Evolutionary conservation across 2,888 invertebrate species (phyloP).

Genomic region (Eilema caniola): DNA sequence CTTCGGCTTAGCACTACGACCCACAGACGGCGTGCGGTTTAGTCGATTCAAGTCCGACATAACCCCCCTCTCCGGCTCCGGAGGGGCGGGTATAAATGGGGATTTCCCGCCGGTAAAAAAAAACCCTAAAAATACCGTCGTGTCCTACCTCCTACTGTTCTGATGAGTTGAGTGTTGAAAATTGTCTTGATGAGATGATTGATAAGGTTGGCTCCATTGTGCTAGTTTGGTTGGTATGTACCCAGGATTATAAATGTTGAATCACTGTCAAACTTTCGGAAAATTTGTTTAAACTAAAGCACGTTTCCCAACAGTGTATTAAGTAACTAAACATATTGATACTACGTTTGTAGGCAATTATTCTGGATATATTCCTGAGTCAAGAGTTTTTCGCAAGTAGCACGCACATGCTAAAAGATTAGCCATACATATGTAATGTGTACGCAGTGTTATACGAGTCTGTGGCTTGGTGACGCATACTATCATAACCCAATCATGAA

Average conservation of each 20-base stretch:
- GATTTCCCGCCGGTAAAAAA: no score
- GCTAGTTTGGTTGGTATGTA: neutral
- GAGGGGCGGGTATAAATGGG: no score
- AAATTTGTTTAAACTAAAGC: neutral
- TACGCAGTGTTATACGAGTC: neutral
- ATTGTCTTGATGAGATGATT: neutral
- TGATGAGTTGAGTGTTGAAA: neutral
- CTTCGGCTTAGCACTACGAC: no score
- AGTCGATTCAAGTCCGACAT: no score
- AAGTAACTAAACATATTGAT: conserved; percentile 3
- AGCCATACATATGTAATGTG: conserved; percentile 2
- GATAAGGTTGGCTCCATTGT: neutral
- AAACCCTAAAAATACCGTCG: no score
- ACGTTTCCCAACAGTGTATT: neutral
- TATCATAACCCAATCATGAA: neutral
- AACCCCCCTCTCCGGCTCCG: no score
- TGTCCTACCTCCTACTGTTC: no score
- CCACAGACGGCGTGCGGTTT: no score
- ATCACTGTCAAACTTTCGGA: conserved; percentile 3
- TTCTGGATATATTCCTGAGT: conserved; percentile 13
- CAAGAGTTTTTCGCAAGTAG: conserved; percentile 7
- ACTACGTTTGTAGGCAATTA: neutral
- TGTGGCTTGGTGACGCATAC: neutral
- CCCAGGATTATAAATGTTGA: neutral
- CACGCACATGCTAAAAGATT: conserved; percentile 10